Percentiles rank a stretch among this genome's conserved stretches.
These are phyloP conservation scores for Amphipyra berbera DNA, from an alignment of 2,888 invertebrate species.

Conservation along the genomic window DNA sequence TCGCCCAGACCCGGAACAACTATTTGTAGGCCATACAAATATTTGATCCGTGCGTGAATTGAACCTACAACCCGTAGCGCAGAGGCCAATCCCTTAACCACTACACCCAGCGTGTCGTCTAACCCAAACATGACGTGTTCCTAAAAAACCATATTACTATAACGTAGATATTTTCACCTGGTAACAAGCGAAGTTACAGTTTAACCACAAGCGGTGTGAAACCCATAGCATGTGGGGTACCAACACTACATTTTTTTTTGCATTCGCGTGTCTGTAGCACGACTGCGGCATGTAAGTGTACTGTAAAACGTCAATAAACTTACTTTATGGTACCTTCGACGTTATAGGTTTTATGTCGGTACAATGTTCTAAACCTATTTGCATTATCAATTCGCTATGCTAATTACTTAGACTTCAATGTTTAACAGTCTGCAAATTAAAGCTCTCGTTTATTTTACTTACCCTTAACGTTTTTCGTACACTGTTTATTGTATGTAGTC, in stretches of 20 bases:
- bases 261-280: conserved; percentile 42
- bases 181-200: background rate
- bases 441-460: conserved; percentile 33
- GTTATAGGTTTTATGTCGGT: conserved; percentile 39
- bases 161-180: too few species aligned
- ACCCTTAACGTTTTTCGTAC: conserved; percentile 18
- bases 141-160: too few species aligned
- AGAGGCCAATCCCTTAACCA: too few species aligned
- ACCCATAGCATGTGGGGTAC: conserved; percentile 35
- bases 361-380: conserved; percentile 42
- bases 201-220: conserved; percentile 1
- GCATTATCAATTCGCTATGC: conserved; percentile 43
- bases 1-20: too few species aligned
- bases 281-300: conserved; percentile 21
- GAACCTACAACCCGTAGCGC: too few species aligned
- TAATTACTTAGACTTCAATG: conserved; percentile 37
- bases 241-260: conserved; percentile 11
- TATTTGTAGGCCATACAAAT: too few species aligned
- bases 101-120: too few species aligned
- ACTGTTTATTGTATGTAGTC: conserved; percentile 27
- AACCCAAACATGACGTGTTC: too few species aligned
- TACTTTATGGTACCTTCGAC: conserved; percentile 31
- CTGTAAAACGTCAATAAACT: conserved; percentile 42
- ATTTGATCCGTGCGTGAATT: too few species aligned
- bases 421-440: conserved; percentile 35